phyloP scores from a whole-genome alignment of 2,797 vertebrate species.

The Muscicapa comitata region DNA sequence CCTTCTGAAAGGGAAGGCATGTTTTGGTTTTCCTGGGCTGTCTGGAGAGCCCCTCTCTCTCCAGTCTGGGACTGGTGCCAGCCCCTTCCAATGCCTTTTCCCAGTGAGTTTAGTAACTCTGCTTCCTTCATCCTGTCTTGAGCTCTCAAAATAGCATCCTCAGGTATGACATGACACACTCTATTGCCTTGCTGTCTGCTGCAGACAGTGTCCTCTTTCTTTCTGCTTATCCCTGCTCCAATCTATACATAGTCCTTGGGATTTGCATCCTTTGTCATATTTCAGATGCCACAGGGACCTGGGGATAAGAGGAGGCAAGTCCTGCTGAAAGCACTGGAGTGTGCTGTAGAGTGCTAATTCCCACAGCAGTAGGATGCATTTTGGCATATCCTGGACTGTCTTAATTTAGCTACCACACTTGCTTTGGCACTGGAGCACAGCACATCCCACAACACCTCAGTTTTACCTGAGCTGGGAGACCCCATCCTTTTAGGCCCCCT shows the following conservation, averaged over 20 bases:
- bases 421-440: background rate
- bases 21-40: conserved; percentile 53
- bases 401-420: background rate
- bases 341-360: background rate
- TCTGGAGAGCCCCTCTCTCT: background rate
- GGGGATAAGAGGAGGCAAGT: background rate
- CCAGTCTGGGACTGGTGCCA: conserved; percentile 48
- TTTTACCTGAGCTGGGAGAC: background rate
- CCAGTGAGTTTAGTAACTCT: conserved; percentile 16
- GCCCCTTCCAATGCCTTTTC: background rate
- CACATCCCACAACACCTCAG: background rate
- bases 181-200: conserved; percentile 18
- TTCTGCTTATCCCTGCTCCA: background rate
- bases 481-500: background rate
- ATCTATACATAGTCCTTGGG: background rate
- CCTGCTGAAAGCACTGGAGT: background rate
- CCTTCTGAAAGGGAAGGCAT: background rate
- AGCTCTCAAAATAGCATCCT: conserved; percentile 45
- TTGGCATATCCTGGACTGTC: background rate
- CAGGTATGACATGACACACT: conserved; percentile 9
- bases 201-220: conserved; percentile 11
- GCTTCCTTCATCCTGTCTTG: conserved; percentile 40
- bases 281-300: background rate
- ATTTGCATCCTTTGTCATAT: background rate
- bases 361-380: background rate